A percentile compares a stretch with the other conserved stretches of the same genome.
Conservation (phyloP, 2,888 invertebrate species). For the Calliscelio sp. region DNA sequence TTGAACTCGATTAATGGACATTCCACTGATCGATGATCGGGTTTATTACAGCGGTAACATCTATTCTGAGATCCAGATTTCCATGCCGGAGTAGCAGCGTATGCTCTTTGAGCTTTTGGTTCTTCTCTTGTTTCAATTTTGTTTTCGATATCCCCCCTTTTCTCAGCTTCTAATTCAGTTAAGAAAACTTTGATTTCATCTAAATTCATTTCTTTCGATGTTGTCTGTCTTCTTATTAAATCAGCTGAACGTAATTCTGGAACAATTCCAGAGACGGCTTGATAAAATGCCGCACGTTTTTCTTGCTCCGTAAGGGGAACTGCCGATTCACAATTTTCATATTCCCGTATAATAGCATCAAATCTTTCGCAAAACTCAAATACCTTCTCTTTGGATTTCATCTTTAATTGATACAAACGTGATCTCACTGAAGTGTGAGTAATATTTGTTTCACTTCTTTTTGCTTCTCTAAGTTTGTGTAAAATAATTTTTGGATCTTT, state of each 20-base stretch:
- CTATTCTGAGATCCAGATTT: too few species aligned
- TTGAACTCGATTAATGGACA: not conserved
- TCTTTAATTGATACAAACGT: conserved; percentile 62
- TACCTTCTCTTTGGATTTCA: conserved; percentile 66
- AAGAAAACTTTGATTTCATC: not conserved
- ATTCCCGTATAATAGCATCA: conserved; percentile 67
- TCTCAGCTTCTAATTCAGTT: too few species aligned
- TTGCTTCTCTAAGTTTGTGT: conserved; percentile 51
- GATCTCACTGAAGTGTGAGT: conserved; percentile 69
- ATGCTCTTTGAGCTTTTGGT: too few species aligned
- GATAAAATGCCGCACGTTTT: conserved; percentile 66
- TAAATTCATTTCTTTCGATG: conserved; percentile 46
- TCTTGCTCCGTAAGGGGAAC: conserved; percentile 48
- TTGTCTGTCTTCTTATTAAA: conserved; percentile 52
- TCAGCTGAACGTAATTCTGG: conserved; percentile 62
- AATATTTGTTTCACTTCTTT: conserved; percentile 60
- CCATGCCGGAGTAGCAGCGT: too few species aligned
- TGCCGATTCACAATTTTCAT: conserved; percentile 55
- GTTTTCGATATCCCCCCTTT: too few species aligned
- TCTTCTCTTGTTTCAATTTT: too few species aligned
- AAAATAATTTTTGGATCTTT: conserved; percentile 67
- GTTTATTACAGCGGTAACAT: not conserved
- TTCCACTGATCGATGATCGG: not conserved
- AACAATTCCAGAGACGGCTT: conserved; percentile 44
- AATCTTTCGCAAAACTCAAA: conserved; percentile 69